Evolutionary conservation across 2,113 vertebrate genomes (phyloP), one percentile per base, ranked within the genome.

Genomic region (Meles meles): DNA sequence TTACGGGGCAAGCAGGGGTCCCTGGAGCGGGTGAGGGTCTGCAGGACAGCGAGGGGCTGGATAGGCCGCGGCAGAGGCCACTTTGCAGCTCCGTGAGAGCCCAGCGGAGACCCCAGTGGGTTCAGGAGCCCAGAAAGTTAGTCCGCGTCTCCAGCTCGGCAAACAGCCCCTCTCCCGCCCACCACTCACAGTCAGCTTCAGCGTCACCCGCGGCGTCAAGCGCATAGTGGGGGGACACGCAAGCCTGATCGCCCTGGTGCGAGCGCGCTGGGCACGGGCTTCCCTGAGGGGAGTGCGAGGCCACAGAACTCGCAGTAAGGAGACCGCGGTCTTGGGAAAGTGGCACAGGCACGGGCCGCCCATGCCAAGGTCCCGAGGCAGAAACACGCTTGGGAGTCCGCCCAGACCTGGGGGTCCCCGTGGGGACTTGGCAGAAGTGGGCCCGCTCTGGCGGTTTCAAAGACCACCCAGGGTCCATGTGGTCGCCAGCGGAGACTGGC

Each of bases 161-260:
- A 34, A 31, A 17, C 0, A 2, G 79, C 37, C 0, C 42, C 25
- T 23, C 20, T 29, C 77, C 6, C 2, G 18, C 77, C 10, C 0
- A 29, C 1, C 9, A 7, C 20, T 55, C 86, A 25, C 0, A 3
- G 34, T 3, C 77, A 21, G 49, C 17, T n/a, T 25, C 21, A 0
- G 65, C 1, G 44, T 4, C 82, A 3, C 39, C 79, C 34, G 29
- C 42, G 7, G 49, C 34, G 2, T 7, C 69, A 25, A 2, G n/a
- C 5, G 4, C 1, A 37, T 3, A 12, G 11, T 1, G 34, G 8
- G 4, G 52, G 7, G 34, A 11, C 71, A 4, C 0, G 0, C 7
- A 4, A 3, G 8, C 27, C 0, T 4, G 21, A 0, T 0, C 0
- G 3, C 20, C 52, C 5, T 3, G 4, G 34, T 18, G 18, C 47